phyloP scores from a whole-genome alignment of 2,797 vertebrate genomes.

The Macrochelys suwanniensis region DNA sequence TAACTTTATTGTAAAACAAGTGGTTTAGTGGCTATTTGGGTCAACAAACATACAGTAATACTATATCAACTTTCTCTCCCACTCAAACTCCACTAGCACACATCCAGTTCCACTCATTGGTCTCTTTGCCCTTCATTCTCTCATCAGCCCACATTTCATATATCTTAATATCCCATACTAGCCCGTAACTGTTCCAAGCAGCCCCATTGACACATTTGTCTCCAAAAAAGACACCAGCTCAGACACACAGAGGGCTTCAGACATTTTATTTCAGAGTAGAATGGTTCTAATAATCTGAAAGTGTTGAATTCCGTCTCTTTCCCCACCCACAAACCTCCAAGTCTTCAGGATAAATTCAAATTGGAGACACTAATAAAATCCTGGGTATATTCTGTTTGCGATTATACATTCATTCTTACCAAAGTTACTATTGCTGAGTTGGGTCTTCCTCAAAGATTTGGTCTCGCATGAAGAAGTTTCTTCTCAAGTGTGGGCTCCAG shows the following conservation, averaged over 20 bases:
- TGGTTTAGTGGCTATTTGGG: constrained; percentile 28
- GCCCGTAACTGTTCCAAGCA: neutral
- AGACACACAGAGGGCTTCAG: neutral
- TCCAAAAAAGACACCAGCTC: neutral
- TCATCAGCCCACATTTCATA: neutral
- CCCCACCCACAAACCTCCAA: rapidly evolving
- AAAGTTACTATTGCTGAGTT: neutral
- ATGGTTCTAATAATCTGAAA: neutral
- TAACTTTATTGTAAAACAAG: neutral
- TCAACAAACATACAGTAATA: constrained; percentile 3
- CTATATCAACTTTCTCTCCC: neutral
- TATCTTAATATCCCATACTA: neutral
- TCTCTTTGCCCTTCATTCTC: neutral
- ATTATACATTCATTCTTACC: neutral
- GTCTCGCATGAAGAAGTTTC: neutral
- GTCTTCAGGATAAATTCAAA: neutral
- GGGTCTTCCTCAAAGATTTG: neutral
- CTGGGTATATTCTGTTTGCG: rapidly evolving
- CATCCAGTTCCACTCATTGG: neutral
- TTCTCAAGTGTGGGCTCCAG: neutral
- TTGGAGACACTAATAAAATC: neutral
- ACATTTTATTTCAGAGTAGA: neutral
- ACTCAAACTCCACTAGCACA: neutral
- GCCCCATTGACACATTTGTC: neutral
- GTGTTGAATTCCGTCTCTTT: neutral